Evolutionary conservation across 2,113 vertebrate genomes (phyloP).

Genomic region (Proterorhinus semilunaris): DNA sequence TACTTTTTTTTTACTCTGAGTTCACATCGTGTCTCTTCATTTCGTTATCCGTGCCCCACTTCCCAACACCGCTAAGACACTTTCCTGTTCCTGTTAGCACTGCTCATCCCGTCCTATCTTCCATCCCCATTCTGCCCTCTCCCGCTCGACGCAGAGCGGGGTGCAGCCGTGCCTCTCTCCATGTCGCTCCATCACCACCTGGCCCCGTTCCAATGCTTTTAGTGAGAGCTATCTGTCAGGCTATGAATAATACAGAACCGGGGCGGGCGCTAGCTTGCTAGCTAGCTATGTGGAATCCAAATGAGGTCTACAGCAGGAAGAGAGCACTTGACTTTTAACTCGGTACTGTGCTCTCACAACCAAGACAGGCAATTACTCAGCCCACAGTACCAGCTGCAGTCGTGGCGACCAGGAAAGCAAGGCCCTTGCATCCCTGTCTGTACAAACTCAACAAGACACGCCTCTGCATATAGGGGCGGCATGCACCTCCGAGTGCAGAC

Average conservation of each 20-base stretch:
- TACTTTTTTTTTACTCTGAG: constrained; percentile 20
- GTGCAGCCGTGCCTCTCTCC: constrained; percentile 70
- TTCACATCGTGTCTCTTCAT: constrained; percentile 41
- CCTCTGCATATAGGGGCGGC: constrained; percentile 31
- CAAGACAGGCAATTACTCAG: constrained; percentile 98
- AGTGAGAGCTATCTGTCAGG: constrained; percentile 97
- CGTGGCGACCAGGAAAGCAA: constrained; percentile 82
- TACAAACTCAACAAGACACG: constrained; percentile 24
- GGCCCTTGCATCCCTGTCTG: constrained; percentile 43
- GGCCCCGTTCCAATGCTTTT: constrained; percentile 96
- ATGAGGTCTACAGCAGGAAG: constrained; percentile 97
- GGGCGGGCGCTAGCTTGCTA: constrained; percentile 83
- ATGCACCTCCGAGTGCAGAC: constrained; percentile 13
- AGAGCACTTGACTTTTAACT: constrained; percentile 91
- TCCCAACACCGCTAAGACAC: constrained; percentile 59
- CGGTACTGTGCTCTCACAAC: constrained; percentile 82
- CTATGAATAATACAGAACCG: constrained; percentile 98
- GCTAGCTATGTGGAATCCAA: constrained; percentile 88
- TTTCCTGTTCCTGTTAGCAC: constrained; percentile 27
- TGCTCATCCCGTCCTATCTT: constrained; percentile 31
- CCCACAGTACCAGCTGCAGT: constrained; percentile 88
- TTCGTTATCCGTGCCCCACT: constrained; percentile 42
- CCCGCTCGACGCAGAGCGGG: constrained; percentile 49
- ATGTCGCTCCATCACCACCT: constrained; percentile 86
- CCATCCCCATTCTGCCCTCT: constrained; percentile 30